Percentiles rank a stretch among this genome's conserved stretches.
Conservation (phyloP, 1,140 invertebrate genomes). For the Probaryconus sp. region DNA sequence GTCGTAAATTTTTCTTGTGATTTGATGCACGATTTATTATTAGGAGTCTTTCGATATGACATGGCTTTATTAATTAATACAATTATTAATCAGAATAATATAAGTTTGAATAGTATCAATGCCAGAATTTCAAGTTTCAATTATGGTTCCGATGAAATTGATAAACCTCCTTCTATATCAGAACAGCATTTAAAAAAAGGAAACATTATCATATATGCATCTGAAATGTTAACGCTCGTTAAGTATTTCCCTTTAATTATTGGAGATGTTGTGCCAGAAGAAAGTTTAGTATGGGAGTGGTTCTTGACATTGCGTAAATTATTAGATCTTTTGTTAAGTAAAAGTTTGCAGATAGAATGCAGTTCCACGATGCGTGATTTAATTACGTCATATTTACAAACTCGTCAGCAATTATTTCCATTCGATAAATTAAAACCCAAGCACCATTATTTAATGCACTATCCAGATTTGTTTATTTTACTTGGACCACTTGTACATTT, state of each 20-base stretch:
- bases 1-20: conserved; percentile 3
- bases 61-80: no score
- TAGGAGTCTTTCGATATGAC: conserved; percentile 4
- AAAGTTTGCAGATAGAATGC: neutral
- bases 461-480: neutral
- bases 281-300: neutral
- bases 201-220: conserved; percentile 49
- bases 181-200: conserved; percentile 40
- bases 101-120: conserved; percentile 42
- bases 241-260: conserved; percentile 60
- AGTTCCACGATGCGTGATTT: neutral
- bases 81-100: no score
- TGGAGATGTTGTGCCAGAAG: conserved; percentile 44
- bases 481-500: neutral
- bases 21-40: conserved; percentile 11
- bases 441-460: neutral
- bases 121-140: conserved; percentile 46
- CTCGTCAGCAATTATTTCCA: neutral
- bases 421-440: neutral
- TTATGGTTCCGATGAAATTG: conserved; percentile 36
- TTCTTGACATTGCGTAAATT: neutral
- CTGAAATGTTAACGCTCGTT: conserved; percentile 61
- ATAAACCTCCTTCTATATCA: conserved; percentile 58
- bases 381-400: neutral
- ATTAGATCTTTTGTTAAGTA: neutral